Conservation (phyloP, 2,797 vertebrate species). For the Myotis pilosus region DNA sequence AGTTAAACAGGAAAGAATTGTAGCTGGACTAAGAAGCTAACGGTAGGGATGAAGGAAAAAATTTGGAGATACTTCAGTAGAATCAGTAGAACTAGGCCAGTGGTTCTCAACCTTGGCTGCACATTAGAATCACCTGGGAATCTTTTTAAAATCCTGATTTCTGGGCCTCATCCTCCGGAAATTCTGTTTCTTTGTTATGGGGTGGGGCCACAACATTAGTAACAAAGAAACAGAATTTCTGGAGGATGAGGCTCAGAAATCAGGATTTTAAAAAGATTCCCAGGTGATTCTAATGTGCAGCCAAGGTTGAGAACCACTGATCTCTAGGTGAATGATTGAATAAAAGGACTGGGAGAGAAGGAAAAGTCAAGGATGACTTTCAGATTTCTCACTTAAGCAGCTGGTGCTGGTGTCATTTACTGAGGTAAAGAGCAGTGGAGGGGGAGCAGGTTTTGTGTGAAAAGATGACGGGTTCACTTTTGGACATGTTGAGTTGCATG, state of each 20-base stretch:
- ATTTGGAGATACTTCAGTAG: too few species aligned
- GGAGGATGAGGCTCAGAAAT: too few species aligned
- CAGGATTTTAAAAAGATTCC: too few species aligned
- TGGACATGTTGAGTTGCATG: neutral
- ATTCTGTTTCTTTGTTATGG: too few species aligned
- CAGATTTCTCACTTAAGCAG: neutral
- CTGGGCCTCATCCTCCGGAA: too few species aligned
- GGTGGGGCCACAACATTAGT: too few species aligned
- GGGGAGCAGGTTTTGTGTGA: neutral
- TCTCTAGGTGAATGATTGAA: neutral
- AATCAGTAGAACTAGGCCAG: neutral
- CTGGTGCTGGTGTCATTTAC: neutral
- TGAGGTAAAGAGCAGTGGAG: neutral
- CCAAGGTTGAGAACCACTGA: neutral
- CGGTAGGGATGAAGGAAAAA: neutral
- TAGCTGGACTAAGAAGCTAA: neutral
- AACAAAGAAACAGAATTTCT: too few species aligned
- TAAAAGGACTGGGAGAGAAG: neutral
- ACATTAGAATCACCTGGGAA: too few species aligned
- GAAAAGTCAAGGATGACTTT: neutral
- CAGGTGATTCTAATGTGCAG: too few species aligned
- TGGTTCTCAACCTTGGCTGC: too few species aligned
- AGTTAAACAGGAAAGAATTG: neutral
- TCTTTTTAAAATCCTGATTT: too few species aligned
- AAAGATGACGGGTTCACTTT: neutral